Percentiles rank a stretch among this genome's conserved stretches.
Conservation (phyloP, 2,113 vertebrate genomes). For the Sapajus apella region DNA sequence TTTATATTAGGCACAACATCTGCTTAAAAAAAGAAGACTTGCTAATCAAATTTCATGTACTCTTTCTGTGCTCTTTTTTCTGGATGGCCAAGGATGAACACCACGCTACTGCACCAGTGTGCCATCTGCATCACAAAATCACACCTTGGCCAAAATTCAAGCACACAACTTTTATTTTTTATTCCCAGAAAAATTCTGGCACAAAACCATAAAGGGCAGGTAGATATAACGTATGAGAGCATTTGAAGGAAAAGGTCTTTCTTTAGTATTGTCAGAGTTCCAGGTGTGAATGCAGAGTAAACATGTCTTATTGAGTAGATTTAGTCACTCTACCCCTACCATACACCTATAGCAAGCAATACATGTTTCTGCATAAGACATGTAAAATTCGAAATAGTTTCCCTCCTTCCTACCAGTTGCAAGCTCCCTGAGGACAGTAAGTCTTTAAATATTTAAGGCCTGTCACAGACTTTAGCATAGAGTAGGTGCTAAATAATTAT, state of each 20-base stretch:
- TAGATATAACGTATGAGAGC: neutral
- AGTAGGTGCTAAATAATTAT: neutral
- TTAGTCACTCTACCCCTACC: neutral
- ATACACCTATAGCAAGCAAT: neutral
- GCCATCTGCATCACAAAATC: conserved; percentile 43
- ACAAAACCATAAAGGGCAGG: neutral
- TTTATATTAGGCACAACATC: conserved; percentile 60
- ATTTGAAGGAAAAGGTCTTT: neutral
- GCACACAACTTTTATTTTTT: conserved; percentile 22
- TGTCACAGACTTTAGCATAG: neutral
- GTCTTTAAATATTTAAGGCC: neutral
- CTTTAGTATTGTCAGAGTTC: neutral
- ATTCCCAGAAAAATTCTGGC: conserved; percentile 54
- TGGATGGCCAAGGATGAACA: conserved; percentile 15
- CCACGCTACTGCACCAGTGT: neutral
- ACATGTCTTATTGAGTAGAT: neutral
- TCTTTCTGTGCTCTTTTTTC: conserved; percentile 57
- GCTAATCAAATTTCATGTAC: conserved; percentile 64
- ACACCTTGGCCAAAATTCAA: conserved; percentile 29
- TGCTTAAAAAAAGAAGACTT: conserved; percentile 55
- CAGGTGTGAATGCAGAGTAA: neutral
- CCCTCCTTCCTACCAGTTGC: neutral
- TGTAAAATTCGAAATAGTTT: neutral
- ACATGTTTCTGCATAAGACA: neutral
- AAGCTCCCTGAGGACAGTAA: neutral